phyloP scores from a whole-genome alignment of 1,140 invertebrate species.

The Drosophila pandora region DNA sequence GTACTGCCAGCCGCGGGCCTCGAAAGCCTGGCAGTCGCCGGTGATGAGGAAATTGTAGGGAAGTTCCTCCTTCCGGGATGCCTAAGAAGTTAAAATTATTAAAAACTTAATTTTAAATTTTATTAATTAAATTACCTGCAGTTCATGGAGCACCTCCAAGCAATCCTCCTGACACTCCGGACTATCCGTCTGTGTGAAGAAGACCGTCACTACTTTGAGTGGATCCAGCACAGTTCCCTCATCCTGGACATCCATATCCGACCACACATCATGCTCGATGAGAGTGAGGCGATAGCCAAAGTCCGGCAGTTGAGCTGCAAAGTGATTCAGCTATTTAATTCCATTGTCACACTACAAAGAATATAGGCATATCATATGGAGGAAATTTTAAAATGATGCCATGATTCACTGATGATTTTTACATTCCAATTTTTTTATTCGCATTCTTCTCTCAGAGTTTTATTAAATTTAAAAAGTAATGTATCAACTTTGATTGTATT shows the following conservation, averaged over 20 bases:
- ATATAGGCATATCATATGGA: not conserved
- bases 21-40: slow-evolving; percentile 69
- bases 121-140: slow-evolving; percentile 57
- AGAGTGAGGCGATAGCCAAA: slow-evolving; percentile 61
- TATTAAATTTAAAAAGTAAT: too few relatives aligned
- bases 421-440: not conserved
- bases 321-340: slow-evolving; percentile 23
- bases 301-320: slow-evolving; percentile 42
- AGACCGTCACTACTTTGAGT: slow-evolving; percentile 51
- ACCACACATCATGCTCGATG: slow-evolving; percentile 71
- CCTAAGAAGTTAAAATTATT: slow-evolving; percentile 6
- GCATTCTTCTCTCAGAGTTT: too few relatives aligned
- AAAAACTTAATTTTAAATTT: not conserved
- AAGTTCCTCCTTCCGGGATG: slow-evolving; percentile 44
- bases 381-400: not conserved
- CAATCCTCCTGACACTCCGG: slow-evolving; percentile 56
- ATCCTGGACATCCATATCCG: slow-evolving; percentile 23
- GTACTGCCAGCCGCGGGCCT: slow-evolving; percentile 71
- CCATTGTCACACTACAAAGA: slow-evolving; percentile 18
- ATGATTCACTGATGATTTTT: slow-evolving; percentile 11
- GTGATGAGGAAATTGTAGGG: slow-evolving; percentile 78
- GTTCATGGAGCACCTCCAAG: slow-evolving; percentile 32
- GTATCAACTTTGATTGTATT: not conserved
- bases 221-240: slow-evolving; percentile 31
- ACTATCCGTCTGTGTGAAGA: slow-evolving; percentile 68